A percentile compares a stretch with the other conserved stretches of the same genome.
These are phyloP conservation scores for Alentia gelatinosa DNA, from an alignment of 2,888 invertebrate species.

Conservation along the genomic window DNA sequence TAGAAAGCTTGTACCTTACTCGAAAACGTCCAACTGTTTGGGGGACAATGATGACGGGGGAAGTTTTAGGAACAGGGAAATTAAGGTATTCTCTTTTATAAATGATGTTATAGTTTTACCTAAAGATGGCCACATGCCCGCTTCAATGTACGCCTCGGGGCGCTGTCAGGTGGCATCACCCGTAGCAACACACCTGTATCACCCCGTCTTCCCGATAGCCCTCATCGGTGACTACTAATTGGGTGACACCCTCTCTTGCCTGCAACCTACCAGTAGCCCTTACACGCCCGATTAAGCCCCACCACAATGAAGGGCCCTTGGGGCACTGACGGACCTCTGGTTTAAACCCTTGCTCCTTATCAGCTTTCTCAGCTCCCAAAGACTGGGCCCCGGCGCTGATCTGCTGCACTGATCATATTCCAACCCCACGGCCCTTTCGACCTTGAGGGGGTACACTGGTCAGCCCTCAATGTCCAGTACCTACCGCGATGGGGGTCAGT, in stretches of 20 bases:
- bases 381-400: too few species aligned
- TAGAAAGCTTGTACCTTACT: background rate
- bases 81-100: too few species aligned
- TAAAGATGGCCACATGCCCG: too few species aligned
- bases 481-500: background rate
- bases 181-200: constrained; percentile 1
- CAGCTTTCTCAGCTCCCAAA: too few species aligned
- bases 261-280: background rate
- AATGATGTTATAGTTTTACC: too few species aligned
- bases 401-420: background rate
- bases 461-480: background rate
- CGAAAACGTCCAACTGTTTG: background rate
- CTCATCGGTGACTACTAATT: background rate
- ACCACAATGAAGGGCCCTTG: background rate
- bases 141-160: background rate
- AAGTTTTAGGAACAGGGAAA: too few species aligned
- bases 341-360: too few species aligned
- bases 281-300: background rate
- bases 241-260: background rate
- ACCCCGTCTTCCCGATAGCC: background rate
- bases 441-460: background rate
- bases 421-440: background rate
- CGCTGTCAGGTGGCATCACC: background rate
- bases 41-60: background rate
- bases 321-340: too few species aligned